These are phyloP conservation scores for Cacoxenus indagator DNA, from an alignment of 2,888 invertebrate genomes.

Conservation along the genomic window DNA sequence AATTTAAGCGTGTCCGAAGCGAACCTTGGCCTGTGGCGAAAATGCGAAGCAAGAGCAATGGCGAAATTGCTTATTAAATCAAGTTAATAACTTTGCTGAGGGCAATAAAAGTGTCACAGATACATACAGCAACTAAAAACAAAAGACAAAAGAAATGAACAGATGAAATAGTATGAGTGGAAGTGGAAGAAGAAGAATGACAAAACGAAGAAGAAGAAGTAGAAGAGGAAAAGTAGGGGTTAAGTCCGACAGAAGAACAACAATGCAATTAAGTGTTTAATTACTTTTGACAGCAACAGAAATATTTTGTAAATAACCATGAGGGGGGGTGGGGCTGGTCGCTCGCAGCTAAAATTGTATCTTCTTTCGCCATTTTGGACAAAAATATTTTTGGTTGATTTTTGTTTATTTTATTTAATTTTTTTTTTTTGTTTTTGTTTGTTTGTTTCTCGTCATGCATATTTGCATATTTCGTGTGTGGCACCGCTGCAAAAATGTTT, in stretches of 20 bases:
- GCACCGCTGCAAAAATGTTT: slow-evolving; percentile 48
- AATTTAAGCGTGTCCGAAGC: slow-evolving; percentile 34
- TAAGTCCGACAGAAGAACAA: slow-evolving; percentile 7
- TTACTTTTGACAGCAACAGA: slow-evolving; percentile 22
- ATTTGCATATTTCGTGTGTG: slow-evolving; percentile 44
- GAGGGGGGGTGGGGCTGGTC: too few relatives aligned
- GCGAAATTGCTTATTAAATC: slow-evolving; percentile 62
- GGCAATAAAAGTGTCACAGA: slow-evolving; percentile 69
- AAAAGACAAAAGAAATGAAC: slow-evolving; percentile 30
- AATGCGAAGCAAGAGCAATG: background rate
- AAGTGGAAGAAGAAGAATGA: slow-evolving; percentile 6
- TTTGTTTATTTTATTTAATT: background rate
- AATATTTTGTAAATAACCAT: background rate
- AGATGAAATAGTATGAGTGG: slow-evolving; percentile 45
- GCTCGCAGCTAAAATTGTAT: too few relatives aligned
- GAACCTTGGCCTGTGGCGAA: slow-evolving; percentile 15
- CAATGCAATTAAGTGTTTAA: slow-evolving; percentile 39
- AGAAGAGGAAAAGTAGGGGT: background rate
- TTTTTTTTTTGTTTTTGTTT: background rate
- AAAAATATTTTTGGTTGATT: background rate
- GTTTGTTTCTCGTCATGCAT: slow-evolving; percentile 46
- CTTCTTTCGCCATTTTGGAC: slow-evolving; percentile 17
- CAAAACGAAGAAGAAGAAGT: too few relatives aligned
- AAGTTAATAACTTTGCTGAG: slow-evolving; percentile 67
- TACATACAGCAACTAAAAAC: too few relatives aligned